Percentiles rank a stretch among this genome's conserved stretches.
phyloP scores from a whole-genome alignment of 2,797 vertebrate species.

The Hippoglossus hippoglossus region DNA sequence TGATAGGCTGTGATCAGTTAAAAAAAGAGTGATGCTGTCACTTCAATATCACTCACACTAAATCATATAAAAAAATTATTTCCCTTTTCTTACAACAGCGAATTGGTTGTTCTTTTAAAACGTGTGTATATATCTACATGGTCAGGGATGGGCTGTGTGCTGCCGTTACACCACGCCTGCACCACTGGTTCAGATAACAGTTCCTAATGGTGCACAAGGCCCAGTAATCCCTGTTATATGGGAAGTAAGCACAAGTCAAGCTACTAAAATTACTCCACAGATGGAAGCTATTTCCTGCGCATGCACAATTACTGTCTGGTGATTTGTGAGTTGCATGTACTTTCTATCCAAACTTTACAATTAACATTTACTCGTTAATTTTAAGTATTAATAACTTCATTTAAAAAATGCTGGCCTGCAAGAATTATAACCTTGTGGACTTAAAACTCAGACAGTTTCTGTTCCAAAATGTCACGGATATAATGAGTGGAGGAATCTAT shows the following conservation, averaged over 20 bases:
- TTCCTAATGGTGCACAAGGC: background rate
- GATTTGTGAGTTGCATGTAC: background rate
- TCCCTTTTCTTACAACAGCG: background rate
- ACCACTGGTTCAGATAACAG: background rate
- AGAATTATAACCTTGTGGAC: conserved; percentile 3
- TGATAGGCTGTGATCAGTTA: background rate
- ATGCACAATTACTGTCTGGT: background rate
- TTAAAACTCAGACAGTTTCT: background rate
- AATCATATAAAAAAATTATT: too few relatives aligned
- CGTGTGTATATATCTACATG: background rate
- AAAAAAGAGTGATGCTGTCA: background rate
- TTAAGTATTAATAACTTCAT: background rate
- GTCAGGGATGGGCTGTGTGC: background rate
- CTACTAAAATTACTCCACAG: background rate
- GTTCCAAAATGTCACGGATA: conserved; percentile 20
- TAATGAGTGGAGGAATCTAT: conserved; percentile 26
- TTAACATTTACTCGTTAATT: background rate
- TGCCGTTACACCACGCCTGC: background rate
- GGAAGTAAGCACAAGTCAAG: background rate
- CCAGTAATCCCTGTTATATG: background rate
- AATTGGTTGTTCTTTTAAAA: background rate
- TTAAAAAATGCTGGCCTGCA: background rate
- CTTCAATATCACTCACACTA: background rate
- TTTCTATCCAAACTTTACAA: background rate
- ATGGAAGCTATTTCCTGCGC: background rate